phyloP scores from a whole-genome alignment of 2,113 vertebrate species.

The Panthera leo region DNA sequence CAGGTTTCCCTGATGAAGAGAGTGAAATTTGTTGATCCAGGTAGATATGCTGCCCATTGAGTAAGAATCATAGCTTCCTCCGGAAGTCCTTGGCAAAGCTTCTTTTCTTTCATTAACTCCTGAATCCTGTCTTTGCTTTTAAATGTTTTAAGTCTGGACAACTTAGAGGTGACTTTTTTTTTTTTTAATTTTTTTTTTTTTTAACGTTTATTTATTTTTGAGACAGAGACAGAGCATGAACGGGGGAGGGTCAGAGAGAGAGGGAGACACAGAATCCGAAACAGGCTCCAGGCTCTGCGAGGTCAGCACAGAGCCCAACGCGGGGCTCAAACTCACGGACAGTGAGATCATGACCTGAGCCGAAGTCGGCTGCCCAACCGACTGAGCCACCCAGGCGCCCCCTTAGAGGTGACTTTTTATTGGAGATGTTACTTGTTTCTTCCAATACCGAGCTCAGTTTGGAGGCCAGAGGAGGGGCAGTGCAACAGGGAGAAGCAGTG shows the following conservation, averaged over 20 bases:
- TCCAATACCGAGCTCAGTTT: background rate
- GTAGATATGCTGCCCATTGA: background rate
- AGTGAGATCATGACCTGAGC: too few species aligned
- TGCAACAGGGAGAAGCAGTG: background rate
- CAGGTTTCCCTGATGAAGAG: background rate
- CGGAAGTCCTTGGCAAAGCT: background rate
- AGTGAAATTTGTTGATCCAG: constrained; percentile 20
- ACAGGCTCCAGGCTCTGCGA: too few species aligned
- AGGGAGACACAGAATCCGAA: too few species aligned
- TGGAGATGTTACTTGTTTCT: background rate
- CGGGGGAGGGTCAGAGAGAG: too few species aligned
- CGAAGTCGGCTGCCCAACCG: too few species aligned
- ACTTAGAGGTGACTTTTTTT: background rate
- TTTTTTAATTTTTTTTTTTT: too few species aligned
- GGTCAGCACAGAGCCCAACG: too few species aligned
- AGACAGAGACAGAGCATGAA: too few species aligned
- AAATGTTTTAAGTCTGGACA: background rate
- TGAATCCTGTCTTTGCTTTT: constrained; percentile 16
- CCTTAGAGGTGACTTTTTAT: background rate
- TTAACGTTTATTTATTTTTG: too few species aligned
- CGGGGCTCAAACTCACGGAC: too few species aligned
- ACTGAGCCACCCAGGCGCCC: too few species aligned
- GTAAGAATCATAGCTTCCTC: background rate
- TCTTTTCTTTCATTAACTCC: constrained; percentile 1
- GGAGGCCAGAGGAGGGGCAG: background rate